Percentiles rank a stretch among this genome's conserved stretches.
These are phyloP conservation scores for Eulemur mongoz DNA, from an alignment of 2,797 vertebrate species.

Conservation along the genomic window DNA sequence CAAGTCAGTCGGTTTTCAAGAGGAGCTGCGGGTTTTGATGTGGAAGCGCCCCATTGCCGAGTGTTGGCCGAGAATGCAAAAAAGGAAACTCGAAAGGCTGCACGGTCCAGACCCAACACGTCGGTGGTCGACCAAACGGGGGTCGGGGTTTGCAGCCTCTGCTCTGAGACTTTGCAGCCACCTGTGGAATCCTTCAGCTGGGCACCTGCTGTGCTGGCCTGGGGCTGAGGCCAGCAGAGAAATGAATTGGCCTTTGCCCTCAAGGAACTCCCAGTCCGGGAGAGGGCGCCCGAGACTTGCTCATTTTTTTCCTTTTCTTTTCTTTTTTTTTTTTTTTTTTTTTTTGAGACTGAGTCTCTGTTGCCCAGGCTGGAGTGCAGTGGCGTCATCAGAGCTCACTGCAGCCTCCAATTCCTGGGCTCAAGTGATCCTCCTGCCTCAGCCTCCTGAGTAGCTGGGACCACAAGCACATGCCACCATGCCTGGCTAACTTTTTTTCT, in stretches of 20 bases:
- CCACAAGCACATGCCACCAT: no score
- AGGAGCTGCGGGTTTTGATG: not conserved
- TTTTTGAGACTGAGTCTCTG: no score
- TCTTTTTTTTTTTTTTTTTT: no score
- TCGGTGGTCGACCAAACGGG: not conserved
- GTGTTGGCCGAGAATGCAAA: not conserved
- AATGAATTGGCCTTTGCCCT: not conserved
- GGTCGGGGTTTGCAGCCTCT: not conserved
- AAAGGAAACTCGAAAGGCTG: not conserved
- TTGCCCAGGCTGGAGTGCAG: no score
- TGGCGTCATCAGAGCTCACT: no score
- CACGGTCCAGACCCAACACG: not conserved
- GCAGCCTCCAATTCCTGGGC: no score
- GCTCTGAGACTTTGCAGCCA: not conserved
- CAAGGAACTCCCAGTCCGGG: not conserved
- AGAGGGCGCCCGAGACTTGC: not conserved
- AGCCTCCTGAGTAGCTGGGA: no score
- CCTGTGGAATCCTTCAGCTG: not conserved
- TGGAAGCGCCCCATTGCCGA: not conserved
- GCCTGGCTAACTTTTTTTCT: no score
- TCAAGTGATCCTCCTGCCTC: no score
- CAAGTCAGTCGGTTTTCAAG: constrained; percentile 12
- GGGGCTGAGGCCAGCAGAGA: not conserved
- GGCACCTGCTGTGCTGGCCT: not conserved
- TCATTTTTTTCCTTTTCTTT: not conserved